A percentile compares a stretch with the other conserved stretches of the same genome.
Evolutionary conservation across 2,888 invertebrate genomes (phyloP).

Genomic region (Xestia c-nigrum): DNA sequence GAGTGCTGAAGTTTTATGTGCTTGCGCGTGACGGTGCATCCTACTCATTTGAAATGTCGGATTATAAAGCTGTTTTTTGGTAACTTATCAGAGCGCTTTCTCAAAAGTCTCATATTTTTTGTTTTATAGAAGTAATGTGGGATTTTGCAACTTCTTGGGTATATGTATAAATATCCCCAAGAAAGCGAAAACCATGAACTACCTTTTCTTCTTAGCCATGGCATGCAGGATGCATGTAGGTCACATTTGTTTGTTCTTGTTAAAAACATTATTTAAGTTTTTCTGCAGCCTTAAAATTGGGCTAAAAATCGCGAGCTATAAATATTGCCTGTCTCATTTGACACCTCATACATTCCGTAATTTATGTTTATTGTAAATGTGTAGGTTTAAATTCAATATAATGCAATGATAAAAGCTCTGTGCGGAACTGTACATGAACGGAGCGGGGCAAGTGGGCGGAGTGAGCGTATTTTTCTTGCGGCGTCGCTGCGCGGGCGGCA

Average conservation of each 20-base stretch:
- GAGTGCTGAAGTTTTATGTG: conserved; percentile 50
- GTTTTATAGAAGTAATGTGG: neutral
- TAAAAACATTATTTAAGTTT: neutral
- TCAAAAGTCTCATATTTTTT: neutral
- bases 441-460: conserved; percentile 85
- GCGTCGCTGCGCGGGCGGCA: conserved; percentile 77
- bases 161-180: neutral
- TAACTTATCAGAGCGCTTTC: neutral
- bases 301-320: conserved; percentile 4
- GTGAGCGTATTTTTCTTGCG: conserved; percentile 83
- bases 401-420: conserved; percentile 61
- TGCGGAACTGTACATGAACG: conserved; percentile 85
- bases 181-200: neutral
- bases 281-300: neutral
- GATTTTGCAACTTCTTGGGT: neutral
- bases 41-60: neutral
- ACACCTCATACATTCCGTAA: conserved; percentile 31
- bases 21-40: neutral
- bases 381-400: conserved; percentile 62
- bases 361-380: conserved; percentile 53
- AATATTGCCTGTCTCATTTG: conserved; percentile 33
- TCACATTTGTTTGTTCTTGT: neutral
- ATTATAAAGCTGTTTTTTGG: neutral
- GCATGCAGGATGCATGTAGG: neutral
- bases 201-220: too few species aligned